Base-by-base conservation (phyloP, 2,113 vertebrate genomes). In the Antennarius striatus region DNA sequence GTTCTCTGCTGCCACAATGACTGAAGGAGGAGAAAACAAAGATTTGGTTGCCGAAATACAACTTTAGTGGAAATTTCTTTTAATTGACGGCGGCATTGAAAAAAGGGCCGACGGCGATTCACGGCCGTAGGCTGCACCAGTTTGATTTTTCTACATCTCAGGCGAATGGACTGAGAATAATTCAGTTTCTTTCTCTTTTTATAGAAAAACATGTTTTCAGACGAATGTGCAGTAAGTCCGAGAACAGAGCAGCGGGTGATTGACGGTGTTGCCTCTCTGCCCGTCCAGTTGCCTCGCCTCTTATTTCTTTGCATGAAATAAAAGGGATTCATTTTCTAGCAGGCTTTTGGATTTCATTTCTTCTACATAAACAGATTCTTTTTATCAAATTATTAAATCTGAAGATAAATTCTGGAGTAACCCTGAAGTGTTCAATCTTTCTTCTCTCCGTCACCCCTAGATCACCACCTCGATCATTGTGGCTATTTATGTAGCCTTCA, bases 401-500 rank as follows among this genome's bases (percentile, higher is more conserved):
- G n/a, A n/a, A n/a, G n/a, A n/a, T 6, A 6, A 36, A 36, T 36
- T 36, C 32, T 6, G 6, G 32, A 36, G 6, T 36, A 36, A 36
- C 32, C n/a, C n/a, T n/a, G n/a, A 9, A 40, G 39, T 40, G 3
- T 3, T 50, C 1, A 6, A 57, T 42, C 40, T 40, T 5, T 65
- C 0, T 43, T 3, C 10, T 17, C 39, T 40, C 9, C 4, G 17
- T 52, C 46, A 11, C 6, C 52, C 47, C 9, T 30, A 92, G 91
- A 0, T 90, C 2, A 2, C 93, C 71, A 90, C n/a, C n/a, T n/a
- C n/a, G n/a, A n/a, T n/a, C n/a, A n/a, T n/a, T n/a, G n/a, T n/a
- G n/a, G n/a, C n/a, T n/a, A 92, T 54, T 67, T 94, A 0, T 0
- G 4, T 93, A 40, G 53, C 91, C 68, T 90, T 94, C 80, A n/a